Base-by-base conservation (phyloP, 2,113 vertebrate species). In the Cyprinodon tularosa region DNA sequence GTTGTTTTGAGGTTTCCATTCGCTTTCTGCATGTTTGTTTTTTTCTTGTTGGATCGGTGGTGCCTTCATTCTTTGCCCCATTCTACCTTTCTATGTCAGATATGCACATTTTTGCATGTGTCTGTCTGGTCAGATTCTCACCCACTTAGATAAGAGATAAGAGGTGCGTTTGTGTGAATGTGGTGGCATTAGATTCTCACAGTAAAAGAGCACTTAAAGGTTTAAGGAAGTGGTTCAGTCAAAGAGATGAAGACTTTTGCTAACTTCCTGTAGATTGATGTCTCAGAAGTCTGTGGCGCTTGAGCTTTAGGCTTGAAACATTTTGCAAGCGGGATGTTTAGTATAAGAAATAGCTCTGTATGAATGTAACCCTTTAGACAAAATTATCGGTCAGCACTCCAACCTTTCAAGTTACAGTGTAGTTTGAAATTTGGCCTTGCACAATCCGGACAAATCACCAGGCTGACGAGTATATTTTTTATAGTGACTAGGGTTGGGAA, bases 161-260 rank as follows among this genome's bases (percentile, higher is more conserved):
- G 48, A 50, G 15, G 47, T 48, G 2, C 29, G 0, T 48, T 50
- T 17, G 6, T 50, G 48, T 53, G 50, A 53, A 3, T 2, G 4
- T 17, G 8, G 6, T 53, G 7, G 20, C 20, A 20, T 53, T 15
- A 53, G 50, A 53, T 20, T 57, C 50, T 20, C 50, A 20, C 17
- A 8, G 14, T 57, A 20, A 20, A 9, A n/a, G 9, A 9, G 0
- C 0, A 9, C 0, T 3, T 17, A 1, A 17, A 2, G 14, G 20
- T n/a, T n/a, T 9, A 9, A 57, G 50, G 50, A 20, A 20, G 50
- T 57, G 50, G 50, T n/a, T n/a, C 9, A 57, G 14, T 20, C 6
- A 42, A 53, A n/a, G 44, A 45, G 6, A 45, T 45, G 44, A 45
- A 45, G 44, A 45, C 9, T 57, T 17, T 20, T 57, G 50, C 17